Percentiles rank a stretch among this genome's conserved stretches.
Conservation (phyloP, 92 coral and sea anemone genomes). For the Parazoanthus swiftii region DNA sequence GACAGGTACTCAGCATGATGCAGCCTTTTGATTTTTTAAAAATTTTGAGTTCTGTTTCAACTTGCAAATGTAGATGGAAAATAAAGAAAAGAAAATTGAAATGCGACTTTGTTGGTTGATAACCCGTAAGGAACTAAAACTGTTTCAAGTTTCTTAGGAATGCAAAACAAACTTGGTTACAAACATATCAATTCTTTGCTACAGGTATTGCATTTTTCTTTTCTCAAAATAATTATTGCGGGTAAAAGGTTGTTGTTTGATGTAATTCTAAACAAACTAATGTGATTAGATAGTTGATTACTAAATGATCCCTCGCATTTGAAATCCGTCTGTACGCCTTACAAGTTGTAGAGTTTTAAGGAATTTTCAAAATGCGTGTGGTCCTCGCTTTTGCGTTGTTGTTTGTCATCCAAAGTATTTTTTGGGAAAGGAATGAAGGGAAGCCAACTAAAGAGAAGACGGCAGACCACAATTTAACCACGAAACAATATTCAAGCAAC, state of each 20-base stretch:
- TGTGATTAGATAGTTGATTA: background rate
- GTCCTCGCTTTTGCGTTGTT: background rate
- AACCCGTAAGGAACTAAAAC: too few species aligned
- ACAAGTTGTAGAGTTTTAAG: background rate
- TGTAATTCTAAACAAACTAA: slow-evolving; percentile 31
- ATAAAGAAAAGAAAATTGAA: background rate
- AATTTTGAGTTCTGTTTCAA: background rate
- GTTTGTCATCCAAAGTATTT: background rate
- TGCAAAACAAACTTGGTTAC: background rate
- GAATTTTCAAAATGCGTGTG: background rate
- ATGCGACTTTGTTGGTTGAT: background rate
- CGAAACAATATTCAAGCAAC: slow-evolving; percentile 3
- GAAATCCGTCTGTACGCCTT: background rate
- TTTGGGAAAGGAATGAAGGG: background rate
- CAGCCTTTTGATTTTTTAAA: background rate
- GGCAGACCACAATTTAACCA: background rate
- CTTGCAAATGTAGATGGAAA: background rate
- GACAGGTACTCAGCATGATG: background rate
- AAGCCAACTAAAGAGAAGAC: background rate
- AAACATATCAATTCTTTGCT: background rate
- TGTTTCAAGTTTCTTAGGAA: background rate
- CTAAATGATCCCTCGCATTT: background rate
- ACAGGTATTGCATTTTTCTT: slow-evolving; percentile 15
- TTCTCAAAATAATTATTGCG: slow-evolving; percentile 6
- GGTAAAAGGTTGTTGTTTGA: slow-evolving; percentile 34